Conservation (phyloP, 2,888 invertebrate genomes). For the Pristionchus exspectatus region DNA sequence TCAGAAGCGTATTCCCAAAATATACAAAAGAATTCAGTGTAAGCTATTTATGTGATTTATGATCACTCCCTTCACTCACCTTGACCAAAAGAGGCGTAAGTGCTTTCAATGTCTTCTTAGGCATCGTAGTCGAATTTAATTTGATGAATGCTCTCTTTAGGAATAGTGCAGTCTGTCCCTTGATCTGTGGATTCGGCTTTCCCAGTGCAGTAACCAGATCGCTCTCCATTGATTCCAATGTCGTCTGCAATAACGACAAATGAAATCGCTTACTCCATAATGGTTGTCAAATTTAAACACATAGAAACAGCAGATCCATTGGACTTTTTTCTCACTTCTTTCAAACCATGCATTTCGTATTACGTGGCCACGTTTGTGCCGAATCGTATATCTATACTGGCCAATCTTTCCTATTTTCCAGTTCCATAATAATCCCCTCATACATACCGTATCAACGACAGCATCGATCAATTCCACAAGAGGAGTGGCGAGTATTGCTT, state of each 20-base stretch:
- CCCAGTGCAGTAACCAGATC: constrained; percentile 89
- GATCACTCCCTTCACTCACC: constrained; percentile 55
- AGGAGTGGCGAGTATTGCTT: constrained; percentile 90
- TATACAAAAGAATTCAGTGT: too few relatives aligned
- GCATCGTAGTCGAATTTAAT: constrained; percentile 76
- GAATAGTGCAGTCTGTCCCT: constrained; percentile 79
- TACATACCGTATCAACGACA: constrained; percentile 82
- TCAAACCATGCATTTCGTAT: neutral
- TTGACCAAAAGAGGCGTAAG: constrained; percentile 76
- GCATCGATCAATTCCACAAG: constrained; percentile 93
- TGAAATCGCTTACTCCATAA: neutral
- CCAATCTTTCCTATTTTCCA: too few relatives aligned
- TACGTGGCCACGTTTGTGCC: neutral
- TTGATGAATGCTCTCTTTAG: constrained; percentile 65
- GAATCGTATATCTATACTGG: too few relatives aligned
- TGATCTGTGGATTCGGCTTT: constrained; percentile 81
- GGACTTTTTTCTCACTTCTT: neutral
- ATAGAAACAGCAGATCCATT: neutral
- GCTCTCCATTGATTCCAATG: constrained; percentile 83
- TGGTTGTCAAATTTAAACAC: neutral
- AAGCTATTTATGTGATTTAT: too few relatives aligned
- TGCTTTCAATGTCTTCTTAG: constrained; percentile 81
- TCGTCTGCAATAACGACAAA: constrained; percentile 80
- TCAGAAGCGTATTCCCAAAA: too few relatives aligned
- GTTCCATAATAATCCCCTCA: too few relatives aligned